Conservation (phyloP, 2,888 invertebrate species). For the Netelia inedita region DNA sequence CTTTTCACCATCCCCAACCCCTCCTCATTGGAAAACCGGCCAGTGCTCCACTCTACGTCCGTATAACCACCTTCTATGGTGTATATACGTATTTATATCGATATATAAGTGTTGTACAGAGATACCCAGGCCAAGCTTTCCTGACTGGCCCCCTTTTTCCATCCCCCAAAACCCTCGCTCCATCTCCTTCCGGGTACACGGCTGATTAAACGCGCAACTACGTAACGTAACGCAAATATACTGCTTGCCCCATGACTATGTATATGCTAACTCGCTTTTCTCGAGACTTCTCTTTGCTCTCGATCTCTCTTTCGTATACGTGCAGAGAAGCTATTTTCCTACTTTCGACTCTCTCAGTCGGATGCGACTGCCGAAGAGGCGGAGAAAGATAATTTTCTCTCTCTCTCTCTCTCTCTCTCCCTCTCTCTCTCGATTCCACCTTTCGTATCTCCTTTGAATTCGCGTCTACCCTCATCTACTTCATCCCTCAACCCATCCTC, state of each 20-base stretch:
- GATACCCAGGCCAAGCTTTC: slow-evolving; percentile 33
- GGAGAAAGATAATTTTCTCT: slow-evolving; percentile 57
- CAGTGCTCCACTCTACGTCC: slow-evolving; percentile 39
- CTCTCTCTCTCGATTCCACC: slow-evolving; percentile 80
- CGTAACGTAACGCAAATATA: slow-evolving; percentile 84
- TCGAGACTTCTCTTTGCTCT: slow-evolving; percentile 61
- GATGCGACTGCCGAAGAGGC: slow-evolving; percentile 34
- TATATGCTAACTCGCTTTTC: slow-evolving; percentile 50
- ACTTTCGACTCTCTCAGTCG: slow-evolving; percentile 44
- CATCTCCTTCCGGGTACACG: slow-evolving; percentile 79
- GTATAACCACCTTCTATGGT: slow-evolving; percentile 4
- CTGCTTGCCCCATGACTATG: slow-evolving; percentile 73
- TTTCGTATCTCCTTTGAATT: slow-evolving; percentile 84
- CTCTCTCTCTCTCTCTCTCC: no score
- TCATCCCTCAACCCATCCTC: slow-evolving; percentile 20
- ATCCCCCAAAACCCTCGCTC: slow-evolving; percentile 74
- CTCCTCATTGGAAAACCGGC: slow-evolving; percentile 47
- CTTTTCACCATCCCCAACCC: slow-evolving; percentile 32
- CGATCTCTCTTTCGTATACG: slow-evolving; percentile 50
- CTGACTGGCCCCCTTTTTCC: slow-evolving; percentile 71
- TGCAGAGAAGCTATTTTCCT: slow-evolving; percentile 64
- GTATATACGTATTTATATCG: slow-evolving; percentile 23
- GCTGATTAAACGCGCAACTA: slow-evolving; percentile 85
- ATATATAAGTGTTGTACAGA: slow-evolving; percentile 23
- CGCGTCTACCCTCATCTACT: slow-evolving; percentile 53